Evolutionary conservation across 2,888 invertebrate species (phyloP), one percentile per base, ranked within the genome.

Genomic region (Aphodius granarius): DNA sequence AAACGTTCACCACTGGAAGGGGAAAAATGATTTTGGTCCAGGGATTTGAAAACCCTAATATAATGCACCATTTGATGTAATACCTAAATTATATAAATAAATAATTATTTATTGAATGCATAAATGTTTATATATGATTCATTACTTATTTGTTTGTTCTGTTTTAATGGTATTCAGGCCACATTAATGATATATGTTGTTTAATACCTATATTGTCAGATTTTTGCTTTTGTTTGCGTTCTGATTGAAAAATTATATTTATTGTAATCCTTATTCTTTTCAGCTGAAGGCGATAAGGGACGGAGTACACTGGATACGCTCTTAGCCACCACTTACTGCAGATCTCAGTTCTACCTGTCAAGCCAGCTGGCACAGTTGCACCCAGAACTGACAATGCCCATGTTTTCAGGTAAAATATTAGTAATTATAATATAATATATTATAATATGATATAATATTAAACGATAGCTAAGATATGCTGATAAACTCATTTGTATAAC

Each of bases 331-430:
- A 95, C 96, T 0, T 97, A 97, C 88, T 96, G 97, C 84, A 92
- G 97, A 78, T 97, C 97, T 63, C 98, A 98, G 88, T 92, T 95
- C 82, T 96, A 95, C 85, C 90, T 99, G 43, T 97, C 98, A 0
- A 92, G 95, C 65, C 97, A 98, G 85, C 90, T 99, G 82, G 96
- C 99, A 0, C 94, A 96, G 81, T 90, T 98, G 20, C 98, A 99
- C 85, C 98, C 99, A 0, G 98, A 99, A 85, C 91, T 99, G 64
- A 99, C 99, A 21, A 98, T 99, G 97, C 97, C 98, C 0, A 97
- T 99, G 93, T 98, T 99, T 89, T 98, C 98, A 85, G 98, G 98
- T 97, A 87, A 89, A 87, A 85, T 71, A 5, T 70, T n/a, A n/a
- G n/a, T n/a, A n/a, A n/a, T n/a, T n/a, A n/a, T n/a, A n/a, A n/a